Conservation (phyloP, 2,113 vertebrate genomes). For the Calidris pygmaea region DNA sequence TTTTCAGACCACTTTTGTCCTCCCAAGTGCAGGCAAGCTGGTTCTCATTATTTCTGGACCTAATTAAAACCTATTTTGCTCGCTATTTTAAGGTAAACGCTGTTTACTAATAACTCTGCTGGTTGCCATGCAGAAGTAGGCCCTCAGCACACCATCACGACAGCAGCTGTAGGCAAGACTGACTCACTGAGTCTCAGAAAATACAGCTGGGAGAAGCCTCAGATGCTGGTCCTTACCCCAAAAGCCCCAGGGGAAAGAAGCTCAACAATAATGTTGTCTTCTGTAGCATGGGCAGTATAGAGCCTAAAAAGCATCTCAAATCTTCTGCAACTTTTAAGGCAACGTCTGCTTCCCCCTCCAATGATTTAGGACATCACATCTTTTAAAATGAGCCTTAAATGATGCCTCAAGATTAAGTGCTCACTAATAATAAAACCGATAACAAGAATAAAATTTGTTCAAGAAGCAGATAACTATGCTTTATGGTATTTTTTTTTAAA, state of each 20-base stretch:
- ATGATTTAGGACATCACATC: background rate
- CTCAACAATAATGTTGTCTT: background rate
- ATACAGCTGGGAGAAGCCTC: background rate
- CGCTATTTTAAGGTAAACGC: background rate
- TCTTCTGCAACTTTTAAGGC: background rate
- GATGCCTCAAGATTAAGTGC: background rate
- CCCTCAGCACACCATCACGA: background rate
- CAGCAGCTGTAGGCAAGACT: constrained; percentile 21
- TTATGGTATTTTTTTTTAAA: constrained; percentile 3
- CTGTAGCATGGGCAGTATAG: background rate
- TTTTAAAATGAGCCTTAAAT: background rate
- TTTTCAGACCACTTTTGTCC: background rate
- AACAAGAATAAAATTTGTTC: constrained; percentile 41
- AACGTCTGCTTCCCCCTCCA: background rate
- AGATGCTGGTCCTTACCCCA: background rate
- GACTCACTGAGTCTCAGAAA: constrained; percentile 17
- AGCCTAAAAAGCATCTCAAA: background rate
- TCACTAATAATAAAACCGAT: constrained; percentile 47
- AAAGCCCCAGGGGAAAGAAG: background rate
- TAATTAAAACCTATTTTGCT: background rate
- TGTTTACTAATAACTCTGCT: background rate
- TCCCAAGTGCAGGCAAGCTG: background rate
- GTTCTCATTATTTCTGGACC: background rate
- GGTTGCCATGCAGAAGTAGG: background rate
- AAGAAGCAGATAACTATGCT: constrained; percentile 41